A percentile compares a stretch with the other conserved stretches of the same genome.
phyloP scores from a whole-genome alignment of 1,140 invertebrate genomes.

The Archivesica marissinica region DNA sequence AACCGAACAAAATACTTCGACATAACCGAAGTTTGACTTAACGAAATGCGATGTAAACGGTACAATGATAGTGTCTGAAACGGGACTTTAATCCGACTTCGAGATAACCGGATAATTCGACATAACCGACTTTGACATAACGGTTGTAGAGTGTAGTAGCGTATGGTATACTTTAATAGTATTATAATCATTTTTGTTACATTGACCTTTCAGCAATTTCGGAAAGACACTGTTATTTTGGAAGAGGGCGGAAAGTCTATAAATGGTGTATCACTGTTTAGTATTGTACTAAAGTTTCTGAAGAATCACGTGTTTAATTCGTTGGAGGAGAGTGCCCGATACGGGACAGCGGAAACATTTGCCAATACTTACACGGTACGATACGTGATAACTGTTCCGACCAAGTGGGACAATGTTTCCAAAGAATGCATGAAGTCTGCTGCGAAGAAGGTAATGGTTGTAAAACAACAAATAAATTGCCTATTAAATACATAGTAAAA shows the following conservation, averaged over 20 bases:
- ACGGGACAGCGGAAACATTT: background rate
- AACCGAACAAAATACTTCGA: no score
- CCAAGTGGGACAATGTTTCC: slow-evolving; percentile 50
- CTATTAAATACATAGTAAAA: no score
- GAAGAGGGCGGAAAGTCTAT: slow-evolving; percentile 62
- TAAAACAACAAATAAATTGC: no score
- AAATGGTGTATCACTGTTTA: slow-evolving; percentile 34
- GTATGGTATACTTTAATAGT: no score
- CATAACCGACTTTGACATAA: no score
- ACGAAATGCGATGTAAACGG: no score
- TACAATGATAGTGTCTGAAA: no score
- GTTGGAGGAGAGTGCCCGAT: slow-evolving; percentile 34
- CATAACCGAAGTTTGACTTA: no score
- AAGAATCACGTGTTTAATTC: slow-evolving; percentile 15
- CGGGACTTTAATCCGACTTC: no score
- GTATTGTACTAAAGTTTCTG: slow-evolving; percentile 31
- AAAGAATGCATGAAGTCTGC: slow-evolving; percentile 49
- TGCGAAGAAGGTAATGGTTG: slow-evolving; percentile 57
- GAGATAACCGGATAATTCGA: no score
- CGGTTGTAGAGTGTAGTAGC: no score
- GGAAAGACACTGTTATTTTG: slow-evolving; percentile 48
- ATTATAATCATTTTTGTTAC: background rate
- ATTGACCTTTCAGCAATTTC: slow-evolving; percentile 49
- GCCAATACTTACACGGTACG: background rate
- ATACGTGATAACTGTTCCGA: slow-evolving; percentile 53